Conservation (phyloP, 2,113 vertebrate species). For the Oreamnos americanus region DNA sequence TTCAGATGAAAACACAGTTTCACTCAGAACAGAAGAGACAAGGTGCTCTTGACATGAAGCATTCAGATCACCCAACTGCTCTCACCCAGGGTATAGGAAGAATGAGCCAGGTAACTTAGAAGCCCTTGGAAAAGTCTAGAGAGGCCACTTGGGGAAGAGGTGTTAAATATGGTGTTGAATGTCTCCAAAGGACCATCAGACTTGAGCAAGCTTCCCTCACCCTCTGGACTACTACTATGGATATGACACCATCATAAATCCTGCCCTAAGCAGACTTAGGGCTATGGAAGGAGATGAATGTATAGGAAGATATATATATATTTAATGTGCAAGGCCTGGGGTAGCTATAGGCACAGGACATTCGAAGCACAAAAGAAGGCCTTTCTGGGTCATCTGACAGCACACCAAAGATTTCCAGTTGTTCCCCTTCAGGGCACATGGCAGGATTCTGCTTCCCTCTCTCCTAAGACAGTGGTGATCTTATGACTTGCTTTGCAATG, state of each 20-base stretch:
- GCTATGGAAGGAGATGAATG: background rate
- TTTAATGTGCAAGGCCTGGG: background rate
- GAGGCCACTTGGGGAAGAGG: background rate
- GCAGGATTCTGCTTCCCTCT: background rate
- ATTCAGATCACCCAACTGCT: background rate
- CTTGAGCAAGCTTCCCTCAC: background rate
- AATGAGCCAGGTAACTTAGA: background rate
- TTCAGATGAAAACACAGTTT: background rate
- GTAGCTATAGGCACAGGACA: background rate
- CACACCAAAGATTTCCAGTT: background rate
- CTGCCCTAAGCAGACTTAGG: fast-evolving
- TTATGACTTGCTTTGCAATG: background rate
- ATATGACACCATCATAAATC: background rate
- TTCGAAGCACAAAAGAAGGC: background rate
- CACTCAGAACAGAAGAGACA: background rate
- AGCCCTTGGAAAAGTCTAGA: background rate
- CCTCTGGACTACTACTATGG: background rate
- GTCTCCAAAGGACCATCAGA: background rate
- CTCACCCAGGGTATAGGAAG: background rate
- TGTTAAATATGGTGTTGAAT: background rate
- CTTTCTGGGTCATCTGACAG: background rate
- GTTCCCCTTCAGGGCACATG: background rate
- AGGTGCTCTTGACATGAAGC: background rate
- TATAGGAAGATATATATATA: background rate
- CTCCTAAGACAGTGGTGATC: background rate